Evolutionary conservation across 2,888 invertebrate genomes (phyloP), one percentile per base, ranked within the genome.

Genomic region (Biston stratarius): DNA sequence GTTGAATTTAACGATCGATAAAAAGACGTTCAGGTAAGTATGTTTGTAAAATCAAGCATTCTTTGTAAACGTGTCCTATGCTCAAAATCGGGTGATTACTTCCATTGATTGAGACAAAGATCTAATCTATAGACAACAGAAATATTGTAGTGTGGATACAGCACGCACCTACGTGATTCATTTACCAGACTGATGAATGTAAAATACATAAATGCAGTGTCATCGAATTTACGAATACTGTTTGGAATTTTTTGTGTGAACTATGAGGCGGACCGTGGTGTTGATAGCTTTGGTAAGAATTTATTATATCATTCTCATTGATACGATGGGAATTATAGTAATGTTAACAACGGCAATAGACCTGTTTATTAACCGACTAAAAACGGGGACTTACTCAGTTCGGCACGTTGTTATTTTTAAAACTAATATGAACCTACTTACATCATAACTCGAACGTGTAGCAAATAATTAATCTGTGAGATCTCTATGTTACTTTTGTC

Each of bases 161-260:
- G 62, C 73, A 77, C 69, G 71, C 57, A 36, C 14, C n/a, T 64
- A 74, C 68, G 73, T 77, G 73, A 69, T 61, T 44, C 55, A 33
- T 55, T 24, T 6, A 24, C 7, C n/a, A 10, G 66, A 59, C 49
- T 8, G 6, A 55, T 61, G 56, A 51, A 64, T 49, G 53, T 56
- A 55, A 66, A 62, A 64, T 34, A 53, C 40, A 58, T 72, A 73
- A 66, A 73, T 66, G 70, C 61, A 10, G 42, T 38, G 47, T 70
- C 68, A 71, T 67, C 52, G 52, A 38, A 45, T 59, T 38, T 0
- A 12, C 15, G 11, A 12, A 15, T 42, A 64, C 71, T 72, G 68
- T 48, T 67, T 67, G 66, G 55, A n/a, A 47, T 48, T 61, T 65
- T 56, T 51, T 49, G 53, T 34, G 57, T 33, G 42, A 66, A 63